Conservation (phyloP, 2,888 invertebrate genomes). For the Thera obeliscata region DNA sequence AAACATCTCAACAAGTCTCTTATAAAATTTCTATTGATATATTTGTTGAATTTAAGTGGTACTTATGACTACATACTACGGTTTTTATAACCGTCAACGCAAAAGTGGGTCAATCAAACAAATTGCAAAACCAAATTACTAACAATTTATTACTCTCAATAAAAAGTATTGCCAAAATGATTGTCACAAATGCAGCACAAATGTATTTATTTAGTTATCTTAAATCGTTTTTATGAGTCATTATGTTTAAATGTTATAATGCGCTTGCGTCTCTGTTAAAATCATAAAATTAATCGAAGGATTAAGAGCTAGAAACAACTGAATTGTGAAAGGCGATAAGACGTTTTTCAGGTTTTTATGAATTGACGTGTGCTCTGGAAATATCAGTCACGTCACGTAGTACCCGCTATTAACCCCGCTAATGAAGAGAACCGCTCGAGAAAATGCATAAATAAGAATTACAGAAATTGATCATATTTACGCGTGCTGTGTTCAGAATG, state of each 20-base stretch:
- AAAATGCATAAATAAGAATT: constrained; percentile 48
- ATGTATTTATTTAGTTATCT: constrained; percentile 35
- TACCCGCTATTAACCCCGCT: constrained; percentile 44
- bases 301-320: constrained; percentile 67
- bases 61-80: not conserved
- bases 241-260: constrained; percentile 48
- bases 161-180: constrained; percentile 52
- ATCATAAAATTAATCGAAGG: constrained; percentile 60
- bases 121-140: constrained; percentile 43
- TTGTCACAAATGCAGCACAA: constrained; percentile 48
- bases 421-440: constrained; percentile 46
- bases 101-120: constrained; percentile 44
- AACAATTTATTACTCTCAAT: constrained; percentile 48
- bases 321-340: constrained; percentile 60
- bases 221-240: constrained; percentile 63
- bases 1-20: too few relatives aligned
- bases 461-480: constrained; percentile 40
- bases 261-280: constrained; percentile 46
- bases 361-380: constrained; percentile 61
- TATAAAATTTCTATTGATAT: too few relatives aligned
- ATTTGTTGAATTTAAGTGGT: not conserved
- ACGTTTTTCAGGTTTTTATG: constrained; percentile 56
- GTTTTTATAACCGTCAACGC: constrained; percentile 1
- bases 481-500: constrained; percentile 40
- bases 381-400: constrained; percentile 54